Evolutionary conservation across 2,797 vertebrate genomes (phyloP), one percentile per base, ranked within the genome.

Genomic region (Macrochelys suwanniensis): DNA sequence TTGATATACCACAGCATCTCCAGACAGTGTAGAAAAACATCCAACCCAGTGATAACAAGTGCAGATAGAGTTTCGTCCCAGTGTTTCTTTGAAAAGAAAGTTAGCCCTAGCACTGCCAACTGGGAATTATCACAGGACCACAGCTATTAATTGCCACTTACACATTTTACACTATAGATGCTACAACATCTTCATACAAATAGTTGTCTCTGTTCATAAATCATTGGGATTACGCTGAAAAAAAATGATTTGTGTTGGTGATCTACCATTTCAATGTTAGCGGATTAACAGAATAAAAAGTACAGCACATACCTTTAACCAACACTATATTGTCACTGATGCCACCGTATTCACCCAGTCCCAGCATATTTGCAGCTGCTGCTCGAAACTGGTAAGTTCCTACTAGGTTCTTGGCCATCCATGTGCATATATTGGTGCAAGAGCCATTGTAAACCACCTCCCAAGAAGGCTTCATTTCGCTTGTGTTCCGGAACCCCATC

Each of bases 301-400:
- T 16, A 50, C 11, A 28, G 53, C 80, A 89, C 88, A 81, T 96
- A 98, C 98, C 97, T 98, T 97, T 93, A 74, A 49, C 26, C 78
- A 98, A 82, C 74, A 81, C 45, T 57, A 98, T 97, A 94, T 91
- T 89, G 68, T 95, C 8, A 49, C 98, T 98, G 23, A 84, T 87
- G 80, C 95, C 97, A 95, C 98, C 98, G 68, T 98, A 97, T 94
- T 98, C 96, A 84, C 98, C 97, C 95, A 98, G 90, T 7, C 98
- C 98, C 87, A 98, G 88, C 6, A 26, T 12, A 91, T 98, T 98
- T 92, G 97, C 97, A 97, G 98, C 98, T 94, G 95, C 96, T 49
- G 65, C 98, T 98, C 98, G 98, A 80, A 98, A 98, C 61, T 97
- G 98, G 87, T 98, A 98, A 79, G 94, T 95, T 97, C 98, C 98